A percentile compares a stretch with the other conserved stretches of the same genome.
These are phyloP conservation scores for Oeneis ivallda DNA, from an alignment of 2,888 invertebrate genomes.

Conservation along the genomic window DNA sequence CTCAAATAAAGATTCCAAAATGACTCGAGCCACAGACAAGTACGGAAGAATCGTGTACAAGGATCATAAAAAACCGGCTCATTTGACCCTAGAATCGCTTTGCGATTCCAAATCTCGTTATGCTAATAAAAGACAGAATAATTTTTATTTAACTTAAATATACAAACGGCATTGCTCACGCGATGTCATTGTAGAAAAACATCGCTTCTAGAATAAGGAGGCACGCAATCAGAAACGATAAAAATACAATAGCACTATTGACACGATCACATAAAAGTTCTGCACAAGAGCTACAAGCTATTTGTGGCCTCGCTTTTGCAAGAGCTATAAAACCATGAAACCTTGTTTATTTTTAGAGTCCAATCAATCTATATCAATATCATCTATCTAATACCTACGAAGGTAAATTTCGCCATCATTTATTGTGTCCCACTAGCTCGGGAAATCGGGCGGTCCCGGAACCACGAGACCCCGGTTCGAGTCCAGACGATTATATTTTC, in stretches of 20 bases:
- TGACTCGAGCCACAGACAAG: background rate
- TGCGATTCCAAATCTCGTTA: conserved; percentile 11
- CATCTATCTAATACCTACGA: no score
- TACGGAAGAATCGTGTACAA: conserved; percentile 18
- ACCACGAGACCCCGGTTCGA: no score
- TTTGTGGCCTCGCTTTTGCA: conserved; percentile 28
- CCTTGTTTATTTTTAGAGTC: background rate
- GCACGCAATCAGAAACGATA: conserved; percentile 58
- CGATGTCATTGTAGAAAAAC: conserved; percentile 57
- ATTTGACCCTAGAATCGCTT: conserved; percentile 13
- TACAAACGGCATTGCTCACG: conserved; percentile 61
- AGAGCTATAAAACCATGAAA: conserved; percentile 20
- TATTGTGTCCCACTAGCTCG: no score
- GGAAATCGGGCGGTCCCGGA: no score
- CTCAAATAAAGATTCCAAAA: background rate
- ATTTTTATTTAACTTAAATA: conserved; percentile 38
- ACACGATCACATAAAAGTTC: conserved; percentile 41
- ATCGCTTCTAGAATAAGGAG: conserved; percentile 44
- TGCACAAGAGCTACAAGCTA: conserved; percentile 35
- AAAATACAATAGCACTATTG: conserved; percentile 46
- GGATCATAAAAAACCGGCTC: conserved; percentile 4
- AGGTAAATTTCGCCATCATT: no score
- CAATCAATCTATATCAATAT: background rate
- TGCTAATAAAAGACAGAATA: conserved; percentile 18
- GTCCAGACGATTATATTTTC: no score